phyloP scores from a whole-genome alignment of 2,888 invertebrate species.

The Lymantria monacha region DNA sequence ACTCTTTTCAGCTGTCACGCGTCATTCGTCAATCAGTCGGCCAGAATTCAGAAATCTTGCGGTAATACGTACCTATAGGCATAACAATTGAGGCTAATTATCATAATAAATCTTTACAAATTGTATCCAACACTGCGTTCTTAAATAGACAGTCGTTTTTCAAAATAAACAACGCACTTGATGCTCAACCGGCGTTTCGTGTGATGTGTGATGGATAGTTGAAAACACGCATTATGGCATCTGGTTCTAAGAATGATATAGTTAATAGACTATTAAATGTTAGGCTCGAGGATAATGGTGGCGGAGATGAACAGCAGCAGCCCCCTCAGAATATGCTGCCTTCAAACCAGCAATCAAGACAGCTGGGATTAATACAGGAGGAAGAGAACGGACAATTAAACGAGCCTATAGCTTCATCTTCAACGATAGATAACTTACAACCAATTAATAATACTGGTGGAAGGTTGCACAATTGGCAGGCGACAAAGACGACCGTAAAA shows the following conservation, averaged over 20 bases:
- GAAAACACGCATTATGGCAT: conserved; percentile 55
- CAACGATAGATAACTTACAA: conserved; percentile 65
- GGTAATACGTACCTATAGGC: too few species aligned
- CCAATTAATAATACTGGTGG: conserved; percentile 71
- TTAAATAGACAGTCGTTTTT: conserved; percentile 9
- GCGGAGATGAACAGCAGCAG: conserved; percentile 60
- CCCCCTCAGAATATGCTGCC: conserved; percentile 80
- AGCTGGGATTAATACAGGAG: conserved; percentile 50
- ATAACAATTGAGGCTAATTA: background rate
- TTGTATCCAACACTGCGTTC: conserved; percentile 18
- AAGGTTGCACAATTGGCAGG: conserved; percentile 86
- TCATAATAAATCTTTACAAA: conserved; percentile 5
- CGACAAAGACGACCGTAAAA: conserved; percentile 88
- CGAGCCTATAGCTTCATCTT: conserved; percentile 58
- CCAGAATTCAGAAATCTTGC: too few species aligned
- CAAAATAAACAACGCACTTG: conserved; percentile 21
- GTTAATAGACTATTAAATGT: conserved; percentile 64
- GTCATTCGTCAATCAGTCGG: too few species aligned
- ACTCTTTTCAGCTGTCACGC: too few species aligned
- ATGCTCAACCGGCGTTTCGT: conserved; percentile 23
- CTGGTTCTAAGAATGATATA: conserved; percentile 70
- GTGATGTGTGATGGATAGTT: background rate
- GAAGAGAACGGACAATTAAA: conserved; percentile 56
- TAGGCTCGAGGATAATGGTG: conserved; percentile 61
- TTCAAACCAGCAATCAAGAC: conserved; percentile 68